Percentiles rank a stretch among this genome's conserved stretches.
phyloP scores from a whole-genome alignment of 2,797 vertebrate species.

The Choloepus didactylus region DNA sequence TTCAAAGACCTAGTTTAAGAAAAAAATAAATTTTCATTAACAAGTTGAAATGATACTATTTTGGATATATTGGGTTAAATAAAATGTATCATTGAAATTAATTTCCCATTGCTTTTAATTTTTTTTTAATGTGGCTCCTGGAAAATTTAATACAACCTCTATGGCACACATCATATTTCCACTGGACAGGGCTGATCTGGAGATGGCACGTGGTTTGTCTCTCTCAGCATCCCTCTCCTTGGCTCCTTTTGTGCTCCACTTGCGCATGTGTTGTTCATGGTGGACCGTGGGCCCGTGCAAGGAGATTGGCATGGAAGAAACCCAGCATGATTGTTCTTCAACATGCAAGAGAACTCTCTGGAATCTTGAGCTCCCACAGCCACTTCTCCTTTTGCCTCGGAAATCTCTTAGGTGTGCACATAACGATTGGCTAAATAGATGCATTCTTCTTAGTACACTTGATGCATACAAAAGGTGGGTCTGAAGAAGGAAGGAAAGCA shows the following conservation, averaged over 20 bases:
- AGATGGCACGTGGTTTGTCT: accelerated
- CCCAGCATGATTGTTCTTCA: neutral
- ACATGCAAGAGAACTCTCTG: neutral
- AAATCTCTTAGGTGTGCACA: neutral
- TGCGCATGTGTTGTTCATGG: accelerated
- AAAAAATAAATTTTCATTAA: neutral
- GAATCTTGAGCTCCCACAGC: neutral
- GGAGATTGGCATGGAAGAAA: neutral
- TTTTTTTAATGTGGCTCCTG: neutral
- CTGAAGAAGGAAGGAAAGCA: neutral
- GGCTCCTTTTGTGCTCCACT: neutral
- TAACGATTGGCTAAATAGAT: neutral
- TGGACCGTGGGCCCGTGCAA: accelerated
- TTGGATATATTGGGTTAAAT: neutral
- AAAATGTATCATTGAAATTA: neutral
- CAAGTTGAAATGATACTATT: neutral
- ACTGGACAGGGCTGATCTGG: accelerated
- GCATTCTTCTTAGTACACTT: neutral
- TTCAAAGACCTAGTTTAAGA: neutral
- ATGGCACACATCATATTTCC: neutral
- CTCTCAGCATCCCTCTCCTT: neutral
- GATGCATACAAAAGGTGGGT: neutral
- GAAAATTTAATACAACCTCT: neutral
- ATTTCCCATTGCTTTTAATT: neutral
- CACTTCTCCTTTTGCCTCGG: neutral